Conservation (phyloP, 2,888 invertebrate genomes). For the Drosophila emarginata region DNA sequence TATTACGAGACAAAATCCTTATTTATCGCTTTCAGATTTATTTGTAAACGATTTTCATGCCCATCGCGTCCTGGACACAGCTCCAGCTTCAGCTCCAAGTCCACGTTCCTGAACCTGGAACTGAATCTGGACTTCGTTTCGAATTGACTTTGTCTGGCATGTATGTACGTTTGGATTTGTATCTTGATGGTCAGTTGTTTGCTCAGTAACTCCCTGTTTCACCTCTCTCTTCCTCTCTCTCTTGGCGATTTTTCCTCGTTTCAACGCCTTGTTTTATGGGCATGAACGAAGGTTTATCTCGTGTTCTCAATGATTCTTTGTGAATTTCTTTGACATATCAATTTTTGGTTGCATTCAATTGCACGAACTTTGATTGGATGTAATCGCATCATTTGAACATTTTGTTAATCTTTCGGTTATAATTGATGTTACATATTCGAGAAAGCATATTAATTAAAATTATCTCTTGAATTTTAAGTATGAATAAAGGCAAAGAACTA, state of each 20-base stretch:
- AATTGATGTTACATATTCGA: too few species aligned
- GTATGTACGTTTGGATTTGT: conserved; percentile 11
- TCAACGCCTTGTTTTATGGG: conserved; percentile 70
- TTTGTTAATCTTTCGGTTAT: neutral
- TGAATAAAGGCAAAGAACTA: too few species aligned
- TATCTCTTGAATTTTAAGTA: too few species aligned
- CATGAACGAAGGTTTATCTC: conserved; percentile 31
- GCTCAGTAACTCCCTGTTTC: conserved; percentile 30
- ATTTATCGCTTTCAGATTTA: conserved; percentile 83
- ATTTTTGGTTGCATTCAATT: conserved; percentile 46
- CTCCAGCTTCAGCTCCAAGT: conserved; percentile 9
- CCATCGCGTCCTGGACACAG: conserved; percentile 36
- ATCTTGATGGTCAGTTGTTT: conserved; percentile 51
- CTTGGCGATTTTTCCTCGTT: conserved; percentile 59
- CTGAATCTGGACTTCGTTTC: conserved; percentile 23
- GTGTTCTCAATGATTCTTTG: conserved; percentile 33
- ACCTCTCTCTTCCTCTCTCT: neutral
- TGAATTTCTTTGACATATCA: conserved; percentile 73
- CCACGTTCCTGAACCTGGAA: neutral
- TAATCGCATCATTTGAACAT: neutral
- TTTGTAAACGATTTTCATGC: conserved; percentile 79
- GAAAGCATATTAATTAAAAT: too few species aligned
- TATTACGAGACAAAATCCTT: conserved; percentile 83
- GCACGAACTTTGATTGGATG: neutral
- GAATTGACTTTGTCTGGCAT: conserved; percentile 3